phyloP scores from a whole-genome alignment of 2,797 vertebrate species.

The Etheostoma perlongum region DNA sequence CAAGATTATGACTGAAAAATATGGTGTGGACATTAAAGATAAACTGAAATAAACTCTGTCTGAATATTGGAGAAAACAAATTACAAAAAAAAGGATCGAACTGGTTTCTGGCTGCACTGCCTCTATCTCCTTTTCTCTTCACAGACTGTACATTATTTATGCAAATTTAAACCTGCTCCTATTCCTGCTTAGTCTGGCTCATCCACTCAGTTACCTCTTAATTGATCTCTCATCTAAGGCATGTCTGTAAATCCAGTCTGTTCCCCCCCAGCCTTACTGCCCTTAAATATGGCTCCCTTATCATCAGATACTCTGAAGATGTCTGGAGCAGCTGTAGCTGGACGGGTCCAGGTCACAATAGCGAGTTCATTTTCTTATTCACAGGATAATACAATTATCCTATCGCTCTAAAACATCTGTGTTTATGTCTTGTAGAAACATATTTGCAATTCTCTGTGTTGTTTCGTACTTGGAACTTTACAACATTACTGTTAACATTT shows the following conservation, averaged over 20 bases:
- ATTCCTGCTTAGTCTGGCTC: slow-evolving; percentile 80
- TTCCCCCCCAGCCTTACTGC: slow-evolving; percentile 59
- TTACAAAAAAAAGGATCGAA: slow-evolving; percentile 24
- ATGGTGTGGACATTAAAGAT: slow-evolving; percentile 22
- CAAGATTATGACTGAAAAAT: slow-evolving; percentile 11
- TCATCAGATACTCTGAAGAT: slow-evolving; percentile 61
- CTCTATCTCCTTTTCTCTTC: slow-evolving; percentile 34
- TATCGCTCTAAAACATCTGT: slow-evolving; percentile 33
- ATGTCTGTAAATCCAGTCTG: slow-evolving; percentile 79
- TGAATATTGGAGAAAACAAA: slow-evolving; percentile 49
- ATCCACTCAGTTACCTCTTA: slow-evolving; percentile 78
- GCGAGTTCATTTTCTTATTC: slow-evolving; percentile 49
- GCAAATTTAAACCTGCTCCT: slow-evolving; percentile 82
- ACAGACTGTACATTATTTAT: slow-evolving; percentile 82
- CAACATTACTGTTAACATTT: neutral
- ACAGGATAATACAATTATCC: slow-evolving; percentile 26
- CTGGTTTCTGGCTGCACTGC: slow-evolving; percentile 15
- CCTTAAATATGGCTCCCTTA: slow-evolving; percentile 68
- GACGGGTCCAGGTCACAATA: slow-evolving; percentile 23
- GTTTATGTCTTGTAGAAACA: slow-evolving; percentile 21
- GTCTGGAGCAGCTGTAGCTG: slow-evolving; percentile 34
- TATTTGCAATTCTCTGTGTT: neutral
- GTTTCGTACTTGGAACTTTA: neutral
- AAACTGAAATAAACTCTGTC: slow-evolving; percentile 38
- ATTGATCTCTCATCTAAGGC: slow-evolving; percentile 81